Base-by-base conservation (phyloP, 2,888 invertebrate species). In the Macropis europaea region DNA sequence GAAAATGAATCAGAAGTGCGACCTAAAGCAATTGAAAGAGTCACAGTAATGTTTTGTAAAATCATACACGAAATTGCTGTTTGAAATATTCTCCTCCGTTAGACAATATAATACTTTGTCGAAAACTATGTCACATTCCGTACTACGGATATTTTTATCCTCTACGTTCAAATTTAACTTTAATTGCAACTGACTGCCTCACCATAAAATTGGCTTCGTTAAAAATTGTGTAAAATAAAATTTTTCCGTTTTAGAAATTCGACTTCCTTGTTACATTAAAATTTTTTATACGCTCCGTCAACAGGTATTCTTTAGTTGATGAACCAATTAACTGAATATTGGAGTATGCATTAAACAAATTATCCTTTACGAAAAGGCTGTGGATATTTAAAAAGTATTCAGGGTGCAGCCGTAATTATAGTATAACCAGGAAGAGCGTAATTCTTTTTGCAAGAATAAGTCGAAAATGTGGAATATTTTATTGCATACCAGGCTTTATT, bases 21-120 rank as follows among this genome's bases (percentile, higher is more conserved):
- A 47, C 2, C 22, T 17, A 40, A 56, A 13, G 13, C 19, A 15
- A 28, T 38, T 6, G 19, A 32, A 32, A 32, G 0, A 9, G 9
- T 22, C 9, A 19, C 2, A 15, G 11, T 24, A 48, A 48, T 30
- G 38, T 40, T 48, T 47, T 38, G n/a, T 13, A 48, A 48, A 48
- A 60, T 40, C 19, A 30, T 40, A 22, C 22, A 48, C 7, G 22
- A 40, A 48, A 60, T 60, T 30, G 36, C 22, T 22, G 26, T 15
- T 30, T 22, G 38, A 48, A 48, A 48, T 59, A 59, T 47, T 59
- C 38, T 28, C n/a, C 28, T 48, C 1, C 11, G 13, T n/a, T n/a
- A n/a, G n/a, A n/a, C n/a, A n/a, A n/a, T n/a, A n/a, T n/a, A n/a
- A n/a, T n/a, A n/a, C n/a, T n/a, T n/a, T n/a, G n/a, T n/a, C 7